Percentiles rank a stretch among this genome's conserved stretches.
Conservation (phyloP, 2,113 vertebrate genomes). For the Seriola quinqueradiata region DNA sequence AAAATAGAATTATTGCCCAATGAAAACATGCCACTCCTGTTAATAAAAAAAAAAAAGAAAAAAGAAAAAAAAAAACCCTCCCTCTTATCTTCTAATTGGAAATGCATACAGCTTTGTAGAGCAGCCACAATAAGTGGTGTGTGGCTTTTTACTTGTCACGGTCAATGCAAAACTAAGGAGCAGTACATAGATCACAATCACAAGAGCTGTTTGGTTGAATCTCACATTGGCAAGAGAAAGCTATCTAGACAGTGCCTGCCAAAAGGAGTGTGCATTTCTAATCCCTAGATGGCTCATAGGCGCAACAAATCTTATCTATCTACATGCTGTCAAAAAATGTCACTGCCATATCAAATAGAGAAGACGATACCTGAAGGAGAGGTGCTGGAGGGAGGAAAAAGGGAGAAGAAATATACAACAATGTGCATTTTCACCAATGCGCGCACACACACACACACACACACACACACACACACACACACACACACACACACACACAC, state of each 20-base stretch:
- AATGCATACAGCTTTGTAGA: conserved; percentile 48
- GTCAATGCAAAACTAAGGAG: conserved; percentile 76
- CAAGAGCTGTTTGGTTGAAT: conserved; percentile 78
- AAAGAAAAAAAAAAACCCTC: conserved; percentile 4
- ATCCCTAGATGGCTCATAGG: conserved; percentile 83
- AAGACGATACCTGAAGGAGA: conserved; percentile 80
- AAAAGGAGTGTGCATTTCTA: conserved; percentile 81
- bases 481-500: conserved; percentile 14
- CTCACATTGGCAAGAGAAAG: conserved; percentile 79
- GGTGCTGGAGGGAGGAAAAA: conserved; percentile 71
- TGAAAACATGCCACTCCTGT: conserved; percentile 13
- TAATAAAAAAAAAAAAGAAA: conserved; percentile 9
- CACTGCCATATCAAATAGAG: conserved; percentile 83
- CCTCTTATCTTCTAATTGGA: conserved; percentile 58
- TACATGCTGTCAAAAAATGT: conserved; percentile 87
- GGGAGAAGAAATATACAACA: conserved; percentile 67
- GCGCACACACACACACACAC: background rate
- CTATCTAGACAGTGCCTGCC: conserved; percentile 81
- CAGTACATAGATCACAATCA: conserved; percentile 79
- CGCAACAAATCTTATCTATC: conserved; percentile 82
- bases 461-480: conserved; percentile 38
- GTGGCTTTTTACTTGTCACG: conserved; percentile 70
- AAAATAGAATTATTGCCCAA: conserved; percentile 17
- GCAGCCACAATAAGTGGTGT: conserved; percentile 50
- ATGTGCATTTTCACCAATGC: conserved; percentile 62